Conservation (phyloP, 2,888 invertebrate species). For the Chymomyza procnemis region DNA sequence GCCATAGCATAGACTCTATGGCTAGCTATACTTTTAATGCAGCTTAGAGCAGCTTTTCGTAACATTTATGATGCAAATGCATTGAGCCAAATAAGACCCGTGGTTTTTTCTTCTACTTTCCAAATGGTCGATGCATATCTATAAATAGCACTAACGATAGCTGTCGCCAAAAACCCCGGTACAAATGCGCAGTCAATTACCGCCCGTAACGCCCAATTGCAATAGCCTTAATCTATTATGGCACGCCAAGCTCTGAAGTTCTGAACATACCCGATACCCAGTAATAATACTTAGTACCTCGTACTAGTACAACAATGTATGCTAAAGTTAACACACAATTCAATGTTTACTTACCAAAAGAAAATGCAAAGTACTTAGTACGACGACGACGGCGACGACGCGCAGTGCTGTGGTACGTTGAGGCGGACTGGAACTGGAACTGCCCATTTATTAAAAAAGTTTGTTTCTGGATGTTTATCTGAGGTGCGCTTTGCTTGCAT, state of each 20-base stretch:
- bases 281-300: too few species aligned
- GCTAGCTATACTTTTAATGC: too few species aligned
- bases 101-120: too few species aligned
- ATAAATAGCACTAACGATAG: neutral
- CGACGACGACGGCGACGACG: neutral
- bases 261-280: too few species aligned
- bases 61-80: too few species aligned
- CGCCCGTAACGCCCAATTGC: neutral
- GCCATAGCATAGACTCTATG: too few species aligned
- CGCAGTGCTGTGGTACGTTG: neutral
- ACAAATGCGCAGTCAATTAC: neutral
- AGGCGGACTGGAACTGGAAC: neutral
- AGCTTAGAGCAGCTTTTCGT: too few species aligned
- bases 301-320: too few species aligned
- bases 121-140: neutral
- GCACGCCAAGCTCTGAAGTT: neutral
- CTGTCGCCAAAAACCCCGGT: neutral
- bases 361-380: slow-evolving; percentile 28
- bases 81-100: too few species aligned
- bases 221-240: neutral
- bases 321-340: slow-evolving; percentile 25
- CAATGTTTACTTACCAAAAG: slow-evolving; percentile 52
- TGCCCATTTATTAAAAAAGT: neutral
- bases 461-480: slow-evolving; percentile 11
- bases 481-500: slow-evolving; percentile 43